Evolutionary conservation across 1,140 invertebrate species (phyloP).

Genomic region (Polypedilum vanderplanki): DNA sequence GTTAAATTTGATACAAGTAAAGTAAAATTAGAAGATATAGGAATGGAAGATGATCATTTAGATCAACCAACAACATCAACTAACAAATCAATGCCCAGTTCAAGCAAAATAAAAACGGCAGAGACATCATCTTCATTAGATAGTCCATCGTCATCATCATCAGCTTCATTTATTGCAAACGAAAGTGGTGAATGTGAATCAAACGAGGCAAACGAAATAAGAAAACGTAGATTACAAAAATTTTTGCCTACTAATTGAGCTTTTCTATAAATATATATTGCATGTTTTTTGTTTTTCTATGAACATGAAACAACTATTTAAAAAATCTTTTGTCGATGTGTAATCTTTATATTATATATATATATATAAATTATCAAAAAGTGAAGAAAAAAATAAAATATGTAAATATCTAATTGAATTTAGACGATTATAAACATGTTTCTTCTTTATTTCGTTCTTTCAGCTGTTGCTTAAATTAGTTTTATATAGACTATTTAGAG

Average conservation of each 20-base stretch:
- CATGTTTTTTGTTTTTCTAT: too few relatives aligned
- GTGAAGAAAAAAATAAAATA: too few relatives aligned
- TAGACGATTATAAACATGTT: too few relatives aligned
- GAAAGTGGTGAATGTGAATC: slow-evolving; percentile 32
- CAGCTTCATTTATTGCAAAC: slow-evolving; percentile 32
- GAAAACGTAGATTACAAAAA: slow-evolving; percentile 63
- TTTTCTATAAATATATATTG: neutral
- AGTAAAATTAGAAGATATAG: slow-evolving; percentile 42
- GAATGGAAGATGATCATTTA: slow-evolving; percentile 41
- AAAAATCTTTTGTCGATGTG: too few relatives aligned
- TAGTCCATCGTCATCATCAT: slow-evolving; percentile 30
- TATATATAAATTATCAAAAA: too few relatives aligned
- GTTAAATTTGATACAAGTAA: neutral
- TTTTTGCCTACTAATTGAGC: slow-evolving; percentile 43
- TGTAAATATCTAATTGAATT: too few relatives aligned
- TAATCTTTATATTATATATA: too few relatives aligned
- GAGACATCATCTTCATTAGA: slow-evolving; percentile 24
- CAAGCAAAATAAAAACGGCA: slow-evolving; percentile 34
- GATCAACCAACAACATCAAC: slow-evolving; percentile 31
- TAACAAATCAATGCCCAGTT: slow-evolving; percentile 20
- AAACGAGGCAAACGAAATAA: slow-evolving; percentile 48
- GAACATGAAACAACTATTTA: too few relatives aligned
- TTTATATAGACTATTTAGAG: too few relatives aligned
- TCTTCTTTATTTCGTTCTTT: too few relatives aligned
- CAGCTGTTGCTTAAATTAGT: too few relatives aligned